Percentiles rank a stretch among this genome's conserved stretches.
Evolutionary conservation across 1,140 invertebrate genomes (phyloP).

Genomic region (Babylonia areolata): DNA sequence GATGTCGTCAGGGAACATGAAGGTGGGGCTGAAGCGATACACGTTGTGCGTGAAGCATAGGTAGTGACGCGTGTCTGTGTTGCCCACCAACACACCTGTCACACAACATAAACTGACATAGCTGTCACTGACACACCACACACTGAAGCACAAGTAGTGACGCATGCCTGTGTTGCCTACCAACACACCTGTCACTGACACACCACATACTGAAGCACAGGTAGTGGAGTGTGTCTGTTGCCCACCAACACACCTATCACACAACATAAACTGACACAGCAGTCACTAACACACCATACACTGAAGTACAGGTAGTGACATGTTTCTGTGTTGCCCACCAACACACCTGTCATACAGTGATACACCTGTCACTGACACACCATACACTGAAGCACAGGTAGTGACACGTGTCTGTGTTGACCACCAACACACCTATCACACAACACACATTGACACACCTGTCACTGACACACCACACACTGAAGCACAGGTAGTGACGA

Average conservation of each 20-base stretch:
- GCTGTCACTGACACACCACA: too few relatives aligned
- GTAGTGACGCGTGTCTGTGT: conserved; percentile 80
- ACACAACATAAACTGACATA: too few relatives aligned
- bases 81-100: conserved; percentile 77
- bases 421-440: too few relatives aligned
- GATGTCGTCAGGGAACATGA: conserved; percentile 74
- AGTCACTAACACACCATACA: too few relatives aligned
- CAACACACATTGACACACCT: too few relatives aligned
- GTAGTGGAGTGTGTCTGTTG: conserved; percentile 79
- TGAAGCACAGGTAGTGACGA: too few relatives aligned
- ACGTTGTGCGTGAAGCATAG: conserved; percentile 76
- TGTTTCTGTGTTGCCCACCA: conserved; percentile 80
- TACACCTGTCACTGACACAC: too few relatives aligned
- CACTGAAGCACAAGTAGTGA: conserved; percentile 77
- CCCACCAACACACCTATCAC: conserved; percentile 77
- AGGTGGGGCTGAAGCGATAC: conserved; percentile 78
- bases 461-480: too few relatives aligned
- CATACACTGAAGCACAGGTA: too few relatives aligned
- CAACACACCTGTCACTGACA: conserved; percentile 72
- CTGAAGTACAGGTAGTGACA: conserved; percentile 78
- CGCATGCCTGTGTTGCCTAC: conserved; percentile 80
- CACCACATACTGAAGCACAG: conserved; percentile 66
- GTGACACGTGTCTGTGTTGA: too few relatives aligned
- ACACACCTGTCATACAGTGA: conserved; percentile 66
- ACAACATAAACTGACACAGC: conserved; percentile 77